Percentiles rank a stretch among this genome's conserved stretches.
Conservation (phyloP, 2,888 invertebrate species). For the Drosophila prostipennis region DNA sequence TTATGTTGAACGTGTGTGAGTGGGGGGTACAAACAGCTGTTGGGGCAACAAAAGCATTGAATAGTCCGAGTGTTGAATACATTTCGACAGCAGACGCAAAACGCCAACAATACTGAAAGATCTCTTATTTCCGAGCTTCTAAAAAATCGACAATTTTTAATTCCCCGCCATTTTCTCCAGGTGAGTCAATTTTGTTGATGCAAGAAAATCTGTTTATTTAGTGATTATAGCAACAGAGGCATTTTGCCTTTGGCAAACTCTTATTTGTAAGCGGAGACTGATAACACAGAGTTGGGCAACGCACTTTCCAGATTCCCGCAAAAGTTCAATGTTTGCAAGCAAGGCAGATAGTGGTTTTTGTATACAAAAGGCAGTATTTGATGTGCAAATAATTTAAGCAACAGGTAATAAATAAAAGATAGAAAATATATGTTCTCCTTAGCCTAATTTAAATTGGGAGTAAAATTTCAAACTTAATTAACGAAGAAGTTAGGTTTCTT, state of each 20-base stretch:
- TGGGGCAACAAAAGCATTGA: constrained; percentile 52
- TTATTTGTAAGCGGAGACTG: constrained; percentile 1
- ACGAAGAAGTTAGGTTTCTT: too few relatives aligned
- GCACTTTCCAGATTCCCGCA: neutral
- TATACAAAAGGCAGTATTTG: neutral
- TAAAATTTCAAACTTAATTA: neutral
- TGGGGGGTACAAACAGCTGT: constrained; percentile 64
- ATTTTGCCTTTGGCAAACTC: neutral
- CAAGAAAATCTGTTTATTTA: neutral
- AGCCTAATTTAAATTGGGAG: neutral
- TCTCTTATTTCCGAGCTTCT: neutral
- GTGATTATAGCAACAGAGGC: neutral
- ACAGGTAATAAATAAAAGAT: constrained; percentile 22
- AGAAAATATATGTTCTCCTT: neutral
- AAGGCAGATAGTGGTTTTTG: neutral
- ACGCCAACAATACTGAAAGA: constrained; percentile 7
- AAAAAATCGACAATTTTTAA: neutral
- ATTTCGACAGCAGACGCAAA: constrained; percentile 11
- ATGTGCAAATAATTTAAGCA: constrained; percentile 34
- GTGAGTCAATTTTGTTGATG: constrained; percentile 16
- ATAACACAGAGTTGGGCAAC: constrained; percentile 12
- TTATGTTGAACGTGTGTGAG: constrained; percentile 55
- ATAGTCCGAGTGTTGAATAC: constrained; percentile 30
- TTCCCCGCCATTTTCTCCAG: neutral
- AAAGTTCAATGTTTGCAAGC: constrained; percentile 12